These are phyloP conservation scores for Echeneis naucrates DNA, from an alignment of 2,797 vertebrate genomes.

Conservation along the genomic window DNA sequence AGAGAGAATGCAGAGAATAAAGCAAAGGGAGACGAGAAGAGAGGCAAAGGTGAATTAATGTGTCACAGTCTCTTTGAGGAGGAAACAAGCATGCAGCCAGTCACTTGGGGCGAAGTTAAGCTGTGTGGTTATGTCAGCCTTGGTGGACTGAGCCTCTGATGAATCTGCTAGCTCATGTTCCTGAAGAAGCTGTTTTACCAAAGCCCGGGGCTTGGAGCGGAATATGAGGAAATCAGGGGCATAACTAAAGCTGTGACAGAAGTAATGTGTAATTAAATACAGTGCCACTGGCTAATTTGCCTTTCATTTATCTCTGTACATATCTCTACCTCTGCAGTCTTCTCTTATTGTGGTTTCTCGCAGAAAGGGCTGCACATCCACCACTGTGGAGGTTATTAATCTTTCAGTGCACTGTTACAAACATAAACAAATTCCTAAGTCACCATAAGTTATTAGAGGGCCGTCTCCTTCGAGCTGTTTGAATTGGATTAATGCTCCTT, in stretches of 20 bases:
- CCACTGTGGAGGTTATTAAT: slow-evolving; percentile 68
- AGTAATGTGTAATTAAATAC: slow-evolving; percentile 77
- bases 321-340: slow-evolving; percentile 52
- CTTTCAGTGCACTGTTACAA: slow-evolving; percentile 67
- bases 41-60: slow-evolving; percentile 70
- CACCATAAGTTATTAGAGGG: slow-evolving; percentile 73
- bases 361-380: slow-evolving; percentile 41
- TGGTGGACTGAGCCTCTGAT: slow-evolving; percentile 63
- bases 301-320: slow-evolving; percentile 70
- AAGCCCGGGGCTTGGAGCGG: slow-evolving; percentile 56
- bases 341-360: slow-evolving; percentile 47
- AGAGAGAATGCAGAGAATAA: slow-evolving; percentile 19
- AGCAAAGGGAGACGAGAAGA: slow-evolving; percentile 49
- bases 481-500: slow-evolving; percentile 75
- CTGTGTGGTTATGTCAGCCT: slow-evolving; percentile 52
- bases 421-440: slow-evolving; percentile 77
- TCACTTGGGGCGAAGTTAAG: slow-evolving; percentile 55
- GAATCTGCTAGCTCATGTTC: slow-evolving; percentile 66
- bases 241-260: slow-evolving; percentile 71
- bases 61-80: slow-evolving; percentile 60
- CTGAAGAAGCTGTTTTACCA: slow-evolving; percentile 65
- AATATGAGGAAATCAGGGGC: slow-evolving; percentile 65
- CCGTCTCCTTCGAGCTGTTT: slow-evolving; percentile 69
- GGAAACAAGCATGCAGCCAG: slow-evolving; percentile 53
- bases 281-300: slow-evolving; percentile 68